phyloP scores from a whole-genome alignment of 2,888 invertebrate species.

The Vannuccia rotundouncinata region DNA sequence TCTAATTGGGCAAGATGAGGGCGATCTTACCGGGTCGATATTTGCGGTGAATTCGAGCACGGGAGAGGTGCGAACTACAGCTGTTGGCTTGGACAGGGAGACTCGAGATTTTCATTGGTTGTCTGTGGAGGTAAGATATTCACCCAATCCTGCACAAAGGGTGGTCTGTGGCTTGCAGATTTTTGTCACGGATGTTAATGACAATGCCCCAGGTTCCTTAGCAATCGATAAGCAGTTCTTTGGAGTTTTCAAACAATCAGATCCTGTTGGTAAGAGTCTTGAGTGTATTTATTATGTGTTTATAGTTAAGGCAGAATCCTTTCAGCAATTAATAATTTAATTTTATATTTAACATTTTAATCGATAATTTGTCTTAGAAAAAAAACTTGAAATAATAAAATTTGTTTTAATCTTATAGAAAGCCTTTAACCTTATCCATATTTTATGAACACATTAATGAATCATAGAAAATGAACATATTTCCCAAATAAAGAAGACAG shows the following conservation, averaged over 20 bases:
- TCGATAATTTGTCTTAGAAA: too few relatives aligned
- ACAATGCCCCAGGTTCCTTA: slow-evolving; percentile 45
- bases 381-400: too few relatives aligned
- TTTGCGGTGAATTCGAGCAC: neutral
- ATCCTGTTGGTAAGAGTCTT: neutral
- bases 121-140: neutral
- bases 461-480: too few relatives aligned
- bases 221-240: neutral
- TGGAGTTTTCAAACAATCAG: neutral
- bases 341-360: too few relatives aligned
- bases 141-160: neutral
- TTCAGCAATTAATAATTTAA: too few relatives aligned
- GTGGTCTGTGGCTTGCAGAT: neutral
- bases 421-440: too few relatives aligned
- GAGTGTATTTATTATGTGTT: too few relatives aligned
- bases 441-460: too few relatives aligned
- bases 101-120: neutral
- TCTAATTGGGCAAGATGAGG: neutral
- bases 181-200: slow-evolving; percentile 72
- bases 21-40: neutral
- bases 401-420: too few relatives aligned
- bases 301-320: too few relatives aligned
- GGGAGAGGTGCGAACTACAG: neutral
- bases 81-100: neutral
- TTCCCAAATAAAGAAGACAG: too few relatives aligned